A percentile compares a stretch with the other conserved stretches of the same genome.
phyloP scores from a whole-genome alignment of 1,140 invertebrate species.

The Rhopalosiphum maidis region DNA sequence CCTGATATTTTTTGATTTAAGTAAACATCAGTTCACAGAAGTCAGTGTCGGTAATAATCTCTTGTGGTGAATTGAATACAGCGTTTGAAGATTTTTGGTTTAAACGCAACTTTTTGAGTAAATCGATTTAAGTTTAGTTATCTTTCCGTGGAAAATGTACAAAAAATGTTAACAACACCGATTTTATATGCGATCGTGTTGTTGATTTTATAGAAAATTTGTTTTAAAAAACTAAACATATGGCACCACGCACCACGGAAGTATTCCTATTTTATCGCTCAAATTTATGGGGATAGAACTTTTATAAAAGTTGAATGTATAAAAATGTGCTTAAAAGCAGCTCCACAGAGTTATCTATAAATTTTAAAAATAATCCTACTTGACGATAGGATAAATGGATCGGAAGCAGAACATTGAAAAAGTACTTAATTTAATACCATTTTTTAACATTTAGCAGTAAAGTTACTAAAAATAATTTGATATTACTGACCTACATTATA shows the following conservation, averaged over 20 bases:
- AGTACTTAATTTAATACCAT: not conserved
- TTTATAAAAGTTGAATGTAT: not conserved
- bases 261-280: not conserved
- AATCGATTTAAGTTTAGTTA: not conserved
- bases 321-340: not conserved
- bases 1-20: not conserved
- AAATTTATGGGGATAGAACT: not conserved
- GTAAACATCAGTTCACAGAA: not conserved
- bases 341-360: not conserved
- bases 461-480: not conserved
- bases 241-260: not conserved
- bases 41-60: not conserved
- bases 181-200: not conserved
- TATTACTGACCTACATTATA: not conserved
- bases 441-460: not conserved
- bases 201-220: not conserved
- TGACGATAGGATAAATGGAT: not conserved
- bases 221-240: not conserved
- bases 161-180: not conserved
- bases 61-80: not conserved
- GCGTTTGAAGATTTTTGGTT: not conserved
- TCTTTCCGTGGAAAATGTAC: not conserved
- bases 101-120: not conserved
- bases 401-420: no score
- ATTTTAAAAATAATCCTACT: not conserved